Percentiles rank a stretch among this genome's conserved stretches.
phyloP scores from a whole-genome alignment of 2,113 vertebrate species.

The Pagrus major region DNA sequence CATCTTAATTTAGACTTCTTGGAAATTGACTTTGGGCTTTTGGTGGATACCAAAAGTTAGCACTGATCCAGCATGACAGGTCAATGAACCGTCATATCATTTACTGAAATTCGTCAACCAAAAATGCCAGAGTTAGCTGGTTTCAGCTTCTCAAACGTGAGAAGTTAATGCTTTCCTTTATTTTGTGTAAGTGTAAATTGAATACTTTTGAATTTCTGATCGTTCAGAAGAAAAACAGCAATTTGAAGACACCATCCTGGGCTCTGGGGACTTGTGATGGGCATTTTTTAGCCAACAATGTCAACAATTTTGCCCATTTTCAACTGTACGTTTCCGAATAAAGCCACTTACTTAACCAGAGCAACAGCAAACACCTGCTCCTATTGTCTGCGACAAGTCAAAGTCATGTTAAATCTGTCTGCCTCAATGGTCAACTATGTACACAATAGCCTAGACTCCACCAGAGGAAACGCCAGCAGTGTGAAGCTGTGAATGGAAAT shows the following conservation, averaged over 20 bases:
- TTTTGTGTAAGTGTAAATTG: too few relatives aligned
- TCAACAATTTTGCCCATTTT: background rate
- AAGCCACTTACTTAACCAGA: background rate
- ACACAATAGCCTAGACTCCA: conserved; percentile 7
- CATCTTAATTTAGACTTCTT: too few relatives aligned
- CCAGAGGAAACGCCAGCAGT: conserved; percentile 34
- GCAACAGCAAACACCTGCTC: conserved; percentile 2
- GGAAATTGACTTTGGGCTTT: too few relatives aligned
- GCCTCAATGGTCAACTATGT: background rate
- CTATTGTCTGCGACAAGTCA: conserved; percentile 22
- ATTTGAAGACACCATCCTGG: background rate
- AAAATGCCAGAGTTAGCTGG: background rate
- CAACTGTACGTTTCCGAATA: background rate
- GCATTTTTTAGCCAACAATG: too few relatives aligned
- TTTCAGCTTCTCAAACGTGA: background rate
- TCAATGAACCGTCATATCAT: fast-evolving
- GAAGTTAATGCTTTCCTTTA: background rate
- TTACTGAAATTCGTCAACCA: background rate
- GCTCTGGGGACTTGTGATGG: background rate
- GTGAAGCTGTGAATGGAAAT: conserved; percentile 35
- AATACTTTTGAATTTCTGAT: background rate
- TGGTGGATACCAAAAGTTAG: background rate
- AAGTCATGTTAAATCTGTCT: conserved; percentile 25
- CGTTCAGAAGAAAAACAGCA: background rate
- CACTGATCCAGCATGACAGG: background rate